These are phyloP conservation scores for Bursaphelenchus mucronatus DNA, from an alignment of 1,140 invertebrate genomes.

Conservation along the genomic window DNA sequence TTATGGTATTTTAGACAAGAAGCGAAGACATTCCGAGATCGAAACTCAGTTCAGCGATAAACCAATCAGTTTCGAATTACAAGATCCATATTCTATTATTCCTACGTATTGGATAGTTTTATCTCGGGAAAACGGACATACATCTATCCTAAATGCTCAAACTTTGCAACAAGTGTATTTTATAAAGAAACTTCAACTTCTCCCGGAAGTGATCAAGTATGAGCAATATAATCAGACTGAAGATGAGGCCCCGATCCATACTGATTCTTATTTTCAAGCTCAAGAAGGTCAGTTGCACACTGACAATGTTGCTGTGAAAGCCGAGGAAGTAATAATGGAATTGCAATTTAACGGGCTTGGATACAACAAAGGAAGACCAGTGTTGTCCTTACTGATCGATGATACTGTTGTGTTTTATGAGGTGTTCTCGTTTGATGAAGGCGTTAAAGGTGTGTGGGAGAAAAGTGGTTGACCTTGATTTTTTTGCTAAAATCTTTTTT, in stretches of 20 bases:
- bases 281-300: slow-evolving; percentile 19
- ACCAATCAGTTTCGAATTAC: slow-evolving; percentile 20
- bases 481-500: slow-evolving; percentile 11
- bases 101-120: slow-evolving; percentile 48
- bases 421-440: slow-evolving; percentile 48
- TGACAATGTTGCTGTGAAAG: slow-evolving; percentile 20
- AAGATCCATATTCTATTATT: slow-evolving; percentile 32
- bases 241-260: slow-evolving; percentile 39
- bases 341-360: slow-evolving; percentile 49
- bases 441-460: slow-evolving; percentile 27
- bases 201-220: slow-evolving; percentile 35
- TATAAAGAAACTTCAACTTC: slow-evolving; percentile 41
- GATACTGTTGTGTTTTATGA: slow-evolving; percentile 55
- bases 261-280: slow-evolving; percentile 25
- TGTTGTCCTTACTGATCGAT: slow-evolving; percentile 50
- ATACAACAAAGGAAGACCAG: slow-evolving; percentile 49
- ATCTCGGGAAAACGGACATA: slow-evolving; percentile 51
- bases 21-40: neutral
- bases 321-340: slow-evolving; percentile 42
- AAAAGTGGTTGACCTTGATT: neutral
- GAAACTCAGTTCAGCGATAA: slow-evolving; percentile 24
- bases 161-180: slow-evolving; percentile 47
- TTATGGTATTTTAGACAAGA: neutral
- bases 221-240: slow-evolving; percentile 23
- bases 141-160: slow-evolving; percentile 49